A percentile compares a stretch with the other conserved stretches of the same genome.
phyloP scores from a whole-genome alignment of 2,888 invertebrate genomes.

The Poecilus cupreus region DNA sequence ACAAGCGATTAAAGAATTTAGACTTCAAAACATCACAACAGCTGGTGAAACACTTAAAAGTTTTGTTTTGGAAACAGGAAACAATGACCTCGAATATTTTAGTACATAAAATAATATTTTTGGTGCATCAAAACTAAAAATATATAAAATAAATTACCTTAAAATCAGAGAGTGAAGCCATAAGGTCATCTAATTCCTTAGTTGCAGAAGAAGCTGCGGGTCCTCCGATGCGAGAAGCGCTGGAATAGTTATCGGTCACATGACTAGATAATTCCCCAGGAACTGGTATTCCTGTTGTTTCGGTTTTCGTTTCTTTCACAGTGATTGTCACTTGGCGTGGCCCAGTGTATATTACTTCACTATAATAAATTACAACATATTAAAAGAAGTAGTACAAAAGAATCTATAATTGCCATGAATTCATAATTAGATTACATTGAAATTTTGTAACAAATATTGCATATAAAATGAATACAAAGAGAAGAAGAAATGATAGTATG shows the following conservation, averaged over 20 bases:
- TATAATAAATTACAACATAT: slow-evolving; percentile 60
- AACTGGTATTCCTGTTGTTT: slow-evolving; percentile 75
- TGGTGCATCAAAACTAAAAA: background rate
- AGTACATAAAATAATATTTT: background rate
- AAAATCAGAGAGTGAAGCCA: slow-evolving; percentile 96
- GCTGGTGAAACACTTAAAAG: slow-evolving; percentile 3
- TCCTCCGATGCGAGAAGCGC: slow-evolving; percentile 63
- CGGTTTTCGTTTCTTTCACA: slow-evolving; percentile 77
- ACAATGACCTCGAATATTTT: slow-evolving; percentile 18
- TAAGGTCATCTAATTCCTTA: slow-evolving; percentile 94
- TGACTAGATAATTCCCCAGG: slow-evolving; percentile 75
- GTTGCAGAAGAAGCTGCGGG: slow-evolving; percentile 89
- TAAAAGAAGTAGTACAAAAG: background rate
- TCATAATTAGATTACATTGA: no score
- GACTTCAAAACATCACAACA: background rate
- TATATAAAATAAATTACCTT: slow-evolving; percentile 80
- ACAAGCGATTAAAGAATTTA: slow-evolving; percentile 16
- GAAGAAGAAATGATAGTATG: no score
- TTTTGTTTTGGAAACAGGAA: background rate
- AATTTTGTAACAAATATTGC: no score
- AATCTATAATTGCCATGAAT: no score
- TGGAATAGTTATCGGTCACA: slow-evolving; percentile 73
- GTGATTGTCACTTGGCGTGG: slow-evolving; percentile 77
- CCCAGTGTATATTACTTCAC: slow-evolving; percentile 72
- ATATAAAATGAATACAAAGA: no score